phyloP scores from a whole-genome alignment of 1,140 invertebrate genomes.

The Tyrophagus putrescentiae region DNA sequence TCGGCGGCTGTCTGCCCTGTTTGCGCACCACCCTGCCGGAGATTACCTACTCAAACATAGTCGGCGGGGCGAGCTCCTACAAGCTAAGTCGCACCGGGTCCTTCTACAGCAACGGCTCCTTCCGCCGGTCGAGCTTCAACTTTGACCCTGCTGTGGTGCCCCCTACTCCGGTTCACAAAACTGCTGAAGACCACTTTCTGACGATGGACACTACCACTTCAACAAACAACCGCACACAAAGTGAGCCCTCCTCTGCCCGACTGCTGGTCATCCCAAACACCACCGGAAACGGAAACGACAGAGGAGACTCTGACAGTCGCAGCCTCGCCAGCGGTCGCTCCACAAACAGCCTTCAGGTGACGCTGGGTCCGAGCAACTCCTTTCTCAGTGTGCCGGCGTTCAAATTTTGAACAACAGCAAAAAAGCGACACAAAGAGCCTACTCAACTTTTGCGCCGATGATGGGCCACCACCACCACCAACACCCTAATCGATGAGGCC shows the following conservation, averaged over 20 bases:
- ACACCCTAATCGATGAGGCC: no score
- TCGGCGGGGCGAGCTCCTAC: conserved; percentile 7
- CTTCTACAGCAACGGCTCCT: conserved; percentile 7
- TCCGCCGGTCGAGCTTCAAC: not conserved
- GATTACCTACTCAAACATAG: conserved; percentile 11
- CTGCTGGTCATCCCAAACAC: not conserved
- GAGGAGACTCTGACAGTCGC: not conserved
- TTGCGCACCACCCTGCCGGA: not conserved
- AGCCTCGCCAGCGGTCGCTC: no score
- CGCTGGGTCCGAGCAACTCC: not conserved
- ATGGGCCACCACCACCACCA: no score
- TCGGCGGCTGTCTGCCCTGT: conserved; percentile 17
- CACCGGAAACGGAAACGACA: not conserved
- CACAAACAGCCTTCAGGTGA: no score
- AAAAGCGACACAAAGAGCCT: no score
- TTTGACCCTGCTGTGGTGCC: no score
- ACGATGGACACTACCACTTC: not conserved
- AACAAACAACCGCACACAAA: not conserved
- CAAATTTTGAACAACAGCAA: not conserved
- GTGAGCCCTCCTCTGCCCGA: not conserved
- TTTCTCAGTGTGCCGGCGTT: not conserved
- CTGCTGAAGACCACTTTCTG: no score
- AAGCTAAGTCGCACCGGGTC: conserved; percentile 6
- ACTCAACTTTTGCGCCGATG: no score
- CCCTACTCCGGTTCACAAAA: no score